These are phyloP conservation scores for Menura novaehollandiae DNA, from an alignment of 2,113 vertebrate species.

Conservation along the genomic window DNA sequence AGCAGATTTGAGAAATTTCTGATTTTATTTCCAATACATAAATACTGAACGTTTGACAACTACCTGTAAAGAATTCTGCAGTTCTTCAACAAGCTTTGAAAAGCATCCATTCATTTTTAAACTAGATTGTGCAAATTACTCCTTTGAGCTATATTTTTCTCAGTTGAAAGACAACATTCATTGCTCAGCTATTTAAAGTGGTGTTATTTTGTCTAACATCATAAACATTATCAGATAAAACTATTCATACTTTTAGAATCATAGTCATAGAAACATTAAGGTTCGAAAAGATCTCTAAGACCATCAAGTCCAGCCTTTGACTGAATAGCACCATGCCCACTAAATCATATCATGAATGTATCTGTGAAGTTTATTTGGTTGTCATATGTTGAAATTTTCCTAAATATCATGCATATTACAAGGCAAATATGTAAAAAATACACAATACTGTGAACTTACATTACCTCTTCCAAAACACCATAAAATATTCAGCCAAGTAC, in stretches of 20 bases:
- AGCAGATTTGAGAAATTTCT: neutral
- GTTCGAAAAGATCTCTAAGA: neutral
- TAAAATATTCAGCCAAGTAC: neutral
- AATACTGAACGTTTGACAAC: neutral
- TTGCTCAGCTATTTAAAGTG: neutral
- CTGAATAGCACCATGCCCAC: accelerated
- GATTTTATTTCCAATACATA: neutral
- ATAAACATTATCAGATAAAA: neutral
- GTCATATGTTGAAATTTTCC: accelerated
- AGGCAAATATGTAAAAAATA: neutral
- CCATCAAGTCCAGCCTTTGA: neutral
- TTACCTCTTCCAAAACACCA: neutral
- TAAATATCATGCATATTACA: neutral
- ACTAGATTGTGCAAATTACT: neutral
- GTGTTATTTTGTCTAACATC: neutral
- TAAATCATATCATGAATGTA: neutral
- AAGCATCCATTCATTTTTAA: neutral
- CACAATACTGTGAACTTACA: neutral
- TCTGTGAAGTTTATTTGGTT: neutral
- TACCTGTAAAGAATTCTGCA: neutral
- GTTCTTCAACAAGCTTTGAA: neutral
- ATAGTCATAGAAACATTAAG: neutral
- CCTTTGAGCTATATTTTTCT: neutral
- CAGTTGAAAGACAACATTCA: neutral
- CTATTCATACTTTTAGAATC: neutral